Base-by-base conservation (phyloP, 2,797 vertebrate species). In the Crocidura indochinensis region DNA sequence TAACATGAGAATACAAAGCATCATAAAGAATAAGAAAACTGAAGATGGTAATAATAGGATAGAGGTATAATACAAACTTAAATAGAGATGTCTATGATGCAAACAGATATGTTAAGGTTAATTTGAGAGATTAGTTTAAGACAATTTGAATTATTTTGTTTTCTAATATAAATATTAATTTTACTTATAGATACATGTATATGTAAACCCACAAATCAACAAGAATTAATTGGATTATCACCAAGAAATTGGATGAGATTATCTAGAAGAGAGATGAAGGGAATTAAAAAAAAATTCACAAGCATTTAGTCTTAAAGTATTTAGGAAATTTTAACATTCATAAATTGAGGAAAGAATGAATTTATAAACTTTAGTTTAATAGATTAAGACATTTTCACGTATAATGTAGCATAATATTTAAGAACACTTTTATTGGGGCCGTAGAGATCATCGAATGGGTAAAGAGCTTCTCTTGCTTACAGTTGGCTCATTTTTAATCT, bases 301-400 rank as follows among this genome's bases (percentile, higher is more conserved):
- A 65, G 27, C 24, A 26, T 12, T 65, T 20, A 64, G 62, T 64
- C 20, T 64, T 64, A 67, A 8, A n/a, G 9, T 27, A 65, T 26
- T 15, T 29, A 8, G n/a, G 65, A 68, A 68, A 11, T n/a, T 65
- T 20, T 10, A 26, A 65, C 11, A 15, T 68, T 68, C 29, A n/a
- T 26, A 68, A 27, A 9, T 31, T 68, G 65, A 68, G n/a, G 12
- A n/a, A 29, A 4, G n/a, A 11, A n/a, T n/a, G n/a, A 15, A n/a
- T 29, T 29, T n/a, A 68, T 31, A 11, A 68, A 68, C 15, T n/a
- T 11, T 65, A 24, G 24, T 65, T 98, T 98, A 98, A 97, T 98
- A 98, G 98, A 97, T 98, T 98, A 97, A 94, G 97, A 96, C 97
- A 97, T 98, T 98, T 99, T 98, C 98, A 98, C 98, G 97, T 97